Percentiles rank a stretch among this genome's conserved stretches.
These are phyloP conservation scores for Canis aureus DNA, from an alignment of 2,113 vertebrate species.

Conservation along the genomic window DNA sequence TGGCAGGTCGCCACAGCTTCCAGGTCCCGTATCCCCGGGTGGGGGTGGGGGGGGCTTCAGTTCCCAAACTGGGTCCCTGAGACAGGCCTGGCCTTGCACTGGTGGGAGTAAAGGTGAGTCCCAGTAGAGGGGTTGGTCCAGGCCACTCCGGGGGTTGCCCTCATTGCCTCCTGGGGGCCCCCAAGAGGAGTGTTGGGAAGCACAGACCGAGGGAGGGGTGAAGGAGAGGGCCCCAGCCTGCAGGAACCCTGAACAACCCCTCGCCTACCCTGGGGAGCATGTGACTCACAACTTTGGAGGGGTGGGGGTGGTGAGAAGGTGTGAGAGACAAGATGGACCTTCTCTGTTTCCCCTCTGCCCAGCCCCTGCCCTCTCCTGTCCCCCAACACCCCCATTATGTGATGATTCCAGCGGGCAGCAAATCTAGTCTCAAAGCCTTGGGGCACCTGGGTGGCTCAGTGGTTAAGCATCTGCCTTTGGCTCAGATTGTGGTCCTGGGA, in stretches of 20 bases:
- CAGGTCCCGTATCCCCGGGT: not conserved
- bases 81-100: not conserved
- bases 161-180: not conserved
- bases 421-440: constrained; percentile 67
- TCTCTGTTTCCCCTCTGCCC: fast-evolving
- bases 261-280: not conserved
- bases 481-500: no score
- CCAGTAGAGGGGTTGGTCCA: not conserved
- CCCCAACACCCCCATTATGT: not conserved
- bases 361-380: not conserved
- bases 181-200: not conserved
- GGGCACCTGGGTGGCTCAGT: no score
- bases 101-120: not conserved
- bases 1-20: constrained; percentile 47
- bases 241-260: not conserved
- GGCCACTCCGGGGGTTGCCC: fast-evolving
- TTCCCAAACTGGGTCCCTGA: constrained; percentile 38
- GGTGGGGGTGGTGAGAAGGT: not conserved
- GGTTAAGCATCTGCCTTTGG: no score
- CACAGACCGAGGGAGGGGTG: not conserved
- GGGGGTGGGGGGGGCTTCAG: not conserved
- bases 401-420: constrained; percentile 63
- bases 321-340: not conserved
- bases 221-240: not conserved
- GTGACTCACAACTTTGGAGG: not conserved